These are phyloP conservation scores for Hyposoter didymator DNA, from an alignment of 2,888 invertebrate genomes.

Conservation along the genomic window DNA sequence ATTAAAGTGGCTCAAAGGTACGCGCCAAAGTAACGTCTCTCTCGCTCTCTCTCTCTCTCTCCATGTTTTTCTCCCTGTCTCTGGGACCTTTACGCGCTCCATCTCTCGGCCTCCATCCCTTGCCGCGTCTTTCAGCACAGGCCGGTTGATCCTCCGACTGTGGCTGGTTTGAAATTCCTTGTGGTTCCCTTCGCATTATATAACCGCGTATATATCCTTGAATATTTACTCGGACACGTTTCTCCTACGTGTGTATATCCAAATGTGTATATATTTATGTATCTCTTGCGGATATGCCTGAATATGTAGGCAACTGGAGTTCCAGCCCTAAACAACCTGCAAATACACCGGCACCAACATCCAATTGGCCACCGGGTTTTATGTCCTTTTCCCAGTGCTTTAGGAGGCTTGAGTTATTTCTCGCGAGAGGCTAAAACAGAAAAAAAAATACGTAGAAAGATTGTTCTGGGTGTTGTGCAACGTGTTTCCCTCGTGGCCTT, in stretches of 20 bases:
- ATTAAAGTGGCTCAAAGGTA: constrained; percentile 78
- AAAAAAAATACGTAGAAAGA: background rate
- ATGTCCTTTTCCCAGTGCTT: constrained; percentile 12
- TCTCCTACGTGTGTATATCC: background rate
- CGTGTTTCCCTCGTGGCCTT: background rate
- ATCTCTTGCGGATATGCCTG: background rate
- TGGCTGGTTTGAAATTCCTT: constrained; percentile 63
- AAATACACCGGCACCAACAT: constrained; percentile 1
- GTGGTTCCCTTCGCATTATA: constrained; percentile 52
- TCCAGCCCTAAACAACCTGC: background rate
- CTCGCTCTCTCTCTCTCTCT: constrained; percentile 50
- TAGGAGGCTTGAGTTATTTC: constrained; percentile 47
- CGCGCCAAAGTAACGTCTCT: constrained; percentile 69
- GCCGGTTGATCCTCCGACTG: constrained; percentile 63
- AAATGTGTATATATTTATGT: background rate
- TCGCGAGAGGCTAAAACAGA: background rate
- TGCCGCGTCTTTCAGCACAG: constrained; percentile 39
- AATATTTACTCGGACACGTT: background rate
- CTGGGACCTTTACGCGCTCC: constrained; percentile 34
- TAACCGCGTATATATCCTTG: background rate
- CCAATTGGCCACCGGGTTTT: constrained; percentile 40
- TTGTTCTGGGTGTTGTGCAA: constrained; percentile 1
- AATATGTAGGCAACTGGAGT: background rate
- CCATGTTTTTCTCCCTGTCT: constrained; percentile 44
- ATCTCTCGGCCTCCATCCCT: constrained; percentile 46